These are phyloP conservation scores for Phaenicophaeus curvirostris DNA, from an alignment of 2,797 vertebrate genomes.

Conservation along the genomic window DNA sequence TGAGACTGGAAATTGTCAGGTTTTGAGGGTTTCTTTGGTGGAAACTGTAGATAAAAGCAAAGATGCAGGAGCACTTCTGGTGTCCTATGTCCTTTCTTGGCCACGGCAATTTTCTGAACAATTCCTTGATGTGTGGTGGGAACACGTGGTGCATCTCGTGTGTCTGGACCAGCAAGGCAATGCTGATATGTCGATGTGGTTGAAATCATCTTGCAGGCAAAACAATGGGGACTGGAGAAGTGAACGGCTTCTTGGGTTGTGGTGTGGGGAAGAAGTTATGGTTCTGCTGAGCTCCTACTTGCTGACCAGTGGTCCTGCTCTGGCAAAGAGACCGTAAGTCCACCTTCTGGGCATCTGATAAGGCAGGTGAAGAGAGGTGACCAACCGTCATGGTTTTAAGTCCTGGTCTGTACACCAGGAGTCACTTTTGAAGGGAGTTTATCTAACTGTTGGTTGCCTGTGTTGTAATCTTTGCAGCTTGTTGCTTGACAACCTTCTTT, in stretches of 20 bases:
- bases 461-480: neutral
- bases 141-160: neutral
- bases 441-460: neutral
- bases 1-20: neutral
- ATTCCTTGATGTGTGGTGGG: neutral
- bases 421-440: neutral
- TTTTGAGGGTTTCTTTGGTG: neutral
- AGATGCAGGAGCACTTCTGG: neutral
- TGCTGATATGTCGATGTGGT: neutral
- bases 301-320: neutral
- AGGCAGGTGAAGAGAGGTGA: neutral
- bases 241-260: neutral
- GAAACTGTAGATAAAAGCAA: neutral
- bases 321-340: neutral
- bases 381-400: neutral
- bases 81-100: neutral
- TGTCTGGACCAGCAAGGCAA: neutral
- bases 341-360: neutral
- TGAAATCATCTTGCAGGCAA: neutral
- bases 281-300: neutral
- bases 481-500: too few species aligned
- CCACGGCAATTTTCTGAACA: neutral
- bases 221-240: neutral
- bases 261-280: neutral
- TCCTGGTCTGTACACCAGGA: neutral